Percentiles rank a stretch among this genome's conserved stretches.
These are phyloP conservation scores for Clarias macrocephalus DNA, from an alignment of 2,113 vertebrate species.

Conservation along the genomic window DNA sequence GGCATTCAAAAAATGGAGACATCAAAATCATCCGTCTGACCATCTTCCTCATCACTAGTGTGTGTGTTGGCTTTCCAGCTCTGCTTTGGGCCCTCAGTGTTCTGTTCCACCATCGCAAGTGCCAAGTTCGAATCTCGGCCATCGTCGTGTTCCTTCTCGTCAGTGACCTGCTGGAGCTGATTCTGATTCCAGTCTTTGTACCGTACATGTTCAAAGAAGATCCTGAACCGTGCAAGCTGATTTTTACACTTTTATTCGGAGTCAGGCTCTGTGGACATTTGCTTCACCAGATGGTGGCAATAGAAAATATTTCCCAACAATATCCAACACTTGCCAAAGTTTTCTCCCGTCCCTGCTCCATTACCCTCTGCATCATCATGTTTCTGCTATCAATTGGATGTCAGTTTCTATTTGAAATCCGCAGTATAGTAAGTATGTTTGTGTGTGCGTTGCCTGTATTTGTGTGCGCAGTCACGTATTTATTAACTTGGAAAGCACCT, in stretches of 20 bases:
- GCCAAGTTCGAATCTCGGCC: not conserved
- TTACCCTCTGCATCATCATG: not conserved
- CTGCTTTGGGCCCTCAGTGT: not conserved
- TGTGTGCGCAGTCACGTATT: not conserved
- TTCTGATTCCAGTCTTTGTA: not conserved
- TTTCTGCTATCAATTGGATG: not conserved
- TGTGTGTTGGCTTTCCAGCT: not conserved
- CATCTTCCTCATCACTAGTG: not conserved
- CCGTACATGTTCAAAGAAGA: not conserved
- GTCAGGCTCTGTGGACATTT: not conserved
- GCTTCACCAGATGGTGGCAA: not conserved
- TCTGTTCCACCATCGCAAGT: not conserved
- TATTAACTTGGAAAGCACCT: not conserved
- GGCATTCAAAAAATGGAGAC: not conserved
- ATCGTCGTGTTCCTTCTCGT: not conserved
- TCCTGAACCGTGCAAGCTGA: not conserved
- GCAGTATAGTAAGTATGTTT: not conserved
- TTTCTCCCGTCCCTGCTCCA: not conserved
- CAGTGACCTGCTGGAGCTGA: constrained; percentile 4
- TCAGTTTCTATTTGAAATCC: no score
- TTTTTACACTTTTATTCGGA: not conserved
- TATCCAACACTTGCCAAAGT: not conserved
- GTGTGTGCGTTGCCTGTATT: not conserved
- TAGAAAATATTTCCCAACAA: not conserved
- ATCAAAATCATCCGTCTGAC: not conserved